A percentile compares a stretch with the other conserved stretches of the same genome.
Evolutionary conservation across 2,113 vertebrate species (phyloP).

Genomic region (Lichenostomus cassidix): DNA sequence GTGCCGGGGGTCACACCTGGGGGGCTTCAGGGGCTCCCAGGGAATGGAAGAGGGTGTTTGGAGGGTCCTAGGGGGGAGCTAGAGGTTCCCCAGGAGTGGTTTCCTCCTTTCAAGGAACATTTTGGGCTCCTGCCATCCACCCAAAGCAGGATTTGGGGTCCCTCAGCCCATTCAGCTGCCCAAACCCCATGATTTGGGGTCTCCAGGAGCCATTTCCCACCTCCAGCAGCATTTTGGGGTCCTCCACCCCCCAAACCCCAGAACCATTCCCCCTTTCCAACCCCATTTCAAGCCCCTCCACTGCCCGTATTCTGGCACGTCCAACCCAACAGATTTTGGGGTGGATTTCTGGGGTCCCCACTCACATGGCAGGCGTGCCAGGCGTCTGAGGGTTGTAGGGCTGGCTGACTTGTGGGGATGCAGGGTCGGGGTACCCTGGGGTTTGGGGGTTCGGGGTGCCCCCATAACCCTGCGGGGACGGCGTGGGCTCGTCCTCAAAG

Average conservation of each 20-base stretch:
- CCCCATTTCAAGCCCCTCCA: not conserved
- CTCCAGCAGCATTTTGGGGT: not conserved
- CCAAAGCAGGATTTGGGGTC: too few relatives aligned
- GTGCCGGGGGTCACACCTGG: not conserved
- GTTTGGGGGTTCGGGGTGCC: conserved; percentile 94
- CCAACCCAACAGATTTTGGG: not conserved
- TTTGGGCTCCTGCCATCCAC: not conserved
- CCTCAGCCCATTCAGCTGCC: too few relatives aligned
- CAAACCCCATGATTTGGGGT: too few relatives aligned
- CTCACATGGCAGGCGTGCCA: conserved; percentile 93
- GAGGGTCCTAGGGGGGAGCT: too few relatives aligned
- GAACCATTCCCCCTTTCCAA: not conserved
- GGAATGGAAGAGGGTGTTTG: too few relatives aligned
- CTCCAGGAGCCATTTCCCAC: not conserved
- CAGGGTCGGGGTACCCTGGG: conserved; percentile 92
- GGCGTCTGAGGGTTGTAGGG: conserved; percentile 95
- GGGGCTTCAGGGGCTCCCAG: too few relatives aligned
- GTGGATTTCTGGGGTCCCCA: not conserved
- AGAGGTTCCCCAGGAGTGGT: not conserved
- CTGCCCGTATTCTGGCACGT: not conserved
- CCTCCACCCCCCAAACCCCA: not conserved
- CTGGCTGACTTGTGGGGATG: conserved; percentile 91
- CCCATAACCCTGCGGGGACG: conserved; percentile 91
- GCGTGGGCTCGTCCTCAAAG: conserved; percentile 91
- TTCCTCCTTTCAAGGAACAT: not conserved